Percentiles rank a stretch among this genome's conserved stretches.
Conservation (phyloP, 1,140 invertebrate species). For the Drosophila parvula region DNA sequence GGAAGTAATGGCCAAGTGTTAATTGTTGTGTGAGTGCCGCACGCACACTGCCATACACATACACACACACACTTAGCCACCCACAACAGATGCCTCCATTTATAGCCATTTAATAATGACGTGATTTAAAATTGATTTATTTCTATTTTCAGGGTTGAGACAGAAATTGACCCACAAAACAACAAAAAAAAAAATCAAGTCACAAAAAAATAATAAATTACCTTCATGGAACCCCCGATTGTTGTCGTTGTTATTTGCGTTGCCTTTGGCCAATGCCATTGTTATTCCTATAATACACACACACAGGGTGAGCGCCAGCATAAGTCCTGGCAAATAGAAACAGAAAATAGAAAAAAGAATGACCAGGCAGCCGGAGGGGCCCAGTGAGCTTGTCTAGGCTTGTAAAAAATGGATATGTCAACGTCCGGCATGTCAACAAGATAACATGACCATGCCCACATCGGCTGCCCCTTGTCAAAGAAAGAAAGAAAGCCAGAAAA, state of each 20-base stretch:
- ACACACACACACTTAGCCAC: background rate
- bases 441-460: slow-evolving; percentile 67
- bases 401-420: slow-evolving; percentile 82
- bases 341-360: slow-evolving; percentile 41
- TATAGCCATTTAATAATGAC: slow-evolving; percentile 63
- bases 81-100: slow-evolving; percentile 23
- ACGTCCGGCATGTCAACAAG: slow-evolving; percentile 79
- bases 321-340: slow-evolving; percentile 56
- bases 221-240: slow-evolving; percentile 28
- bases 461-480: slow-evolving; percentile 49
- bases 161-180: slow-evolving; percentile 45
- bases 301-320: slow-evolving; percentile 34
- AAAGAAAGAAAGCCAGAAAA: slow-evolving; percentile 28
- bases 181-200: slow-evolving; percentile 42
- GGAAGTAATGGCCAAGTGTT: slow-evolving; percentile 82
- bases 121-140: slow-evolving; percentile 73
- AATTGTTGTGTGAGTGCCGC: slow-evolving; percentile 73
- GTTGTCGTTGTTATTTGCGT: slow-evolving; percentile 56
- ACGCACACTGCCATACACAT: slow-evolving; percentile 16
- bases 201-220: slow-evolving; percentile 73
- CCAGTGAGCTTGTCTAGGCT: slow-evolving; percentile 46
- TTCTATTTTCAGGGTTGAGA: slow-evolving; percentile 34
- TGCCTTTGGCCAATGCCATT: slow-evolving; percentile 31
- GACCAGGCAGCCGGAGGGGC: slow-evolving; percentile 29
- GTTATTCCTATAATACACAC: slow-evolving; percentile 43